Conservation (phyloP, 2,113 vertebrate species). For the Gadus macrocephalus region DNA sequence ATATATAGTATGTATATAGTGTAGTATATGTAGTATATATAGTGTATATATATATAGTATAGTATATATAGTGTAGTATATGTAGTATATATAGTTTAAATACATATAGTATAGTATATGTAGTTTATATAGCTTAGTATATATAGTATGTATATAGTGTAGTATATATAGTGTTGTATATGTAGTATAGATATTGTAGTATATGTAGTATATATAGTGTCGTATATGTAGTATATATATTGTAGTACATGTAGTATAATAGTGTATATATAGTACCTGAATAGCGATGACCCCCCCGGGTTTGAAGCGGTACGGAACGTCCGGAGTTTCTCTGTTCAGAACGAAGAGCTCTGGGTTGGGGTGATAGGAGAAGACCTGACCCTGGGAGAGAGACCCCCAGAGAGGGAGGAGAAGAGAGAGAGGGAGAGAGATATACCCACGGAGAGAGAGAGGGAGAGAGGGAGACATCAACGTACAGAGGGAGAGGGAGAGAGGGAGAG, state of each 20-base stretch:
- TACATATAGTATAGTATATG: too few relatives aligned
- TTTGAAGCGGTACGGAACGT: conserved; percentile 54
- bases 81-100: too few relatives aligned
- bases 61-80: too few relatives aligned
- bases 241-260: neutral
- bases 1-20: too few relatives aligned
- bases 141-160: too few relatives aligned
- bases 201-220: neutral
- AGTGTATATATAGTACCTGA: conserved; percentile 39
- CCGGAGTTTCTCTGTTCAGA: conserved; percentile 54
- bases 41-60: too few relatives aligned
- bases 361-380: conserved; percentile 50
- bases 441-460: too few relatives aligned
- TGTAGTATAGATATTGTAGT: neutral
- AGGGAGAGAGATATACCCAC: too few relatives aligned
- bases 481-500: neutral
- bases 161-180: too few relatives aligned
- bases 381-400: conserved; percentile 27
- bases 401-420: too few relatives aligned
- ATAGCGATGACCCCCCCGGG: conserved; percentile 64
- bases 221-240: neutral
- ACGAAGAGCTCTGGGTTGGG: conserved; percentile 50
- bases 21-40: too few relatives aligned
- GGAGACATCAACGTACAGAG: neutral
- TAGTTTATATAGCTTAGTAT: too few relatives aligned